A percentile compares a stretch with the other conserved stretches of the same genome.
Evolutionary conservation across 2,888 invertebrate species (phyloP).

Genomic region (Tineola bisselliella): DNA sequence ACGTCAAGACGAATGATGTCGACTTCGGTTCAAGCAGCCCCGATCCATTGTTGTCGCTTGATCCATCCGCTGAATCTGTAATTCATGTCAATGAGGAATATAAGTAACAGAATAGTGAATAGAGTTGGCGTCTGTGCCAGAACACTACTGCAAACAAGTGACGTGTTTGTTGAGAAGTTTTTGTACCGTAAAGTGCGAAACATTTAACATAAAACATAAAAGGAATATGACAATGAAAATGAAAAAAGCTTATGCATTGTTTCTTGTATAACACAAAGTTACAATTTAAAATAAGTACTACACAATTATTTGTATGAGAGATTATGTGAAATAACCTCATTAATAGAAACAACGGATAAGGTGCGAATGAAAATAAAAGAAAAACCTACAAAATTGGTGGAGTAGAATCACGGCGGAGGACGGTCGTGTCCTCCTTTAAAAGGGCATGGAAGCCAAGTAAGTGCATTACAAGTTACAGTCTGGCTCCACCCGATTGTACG

Average conservation of each 20-base stretch:
- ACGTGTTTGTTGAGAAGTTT: neutral
- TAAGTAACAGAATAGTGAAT: neutral
- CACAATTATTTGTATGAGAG: too few relatives aligned
- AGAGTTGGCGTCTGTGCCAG: neutral
- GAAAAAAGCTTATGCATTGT: neutral
- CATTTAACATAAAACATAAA: slow-evolving; percentile 14
- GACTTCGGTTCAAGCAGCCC: slow-evolving; percentile 17
- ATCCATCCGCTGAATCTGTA: slow-evolving; percentile 15
- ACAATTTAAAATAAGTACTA: too few relatives aligned
- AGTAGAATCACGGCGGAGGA: slow-evolving; percentile 58
- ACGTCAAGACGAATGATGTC: slow-evolving; percentile 18
- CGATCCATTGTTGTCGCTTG: slow-evolving; percentile 18
- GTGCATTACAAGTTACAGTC: slow-evolving; percentile 37
- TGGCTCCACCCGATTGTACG: slow-evolving; percentile 60
- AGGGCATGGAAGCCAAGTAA: slow-evolving; percentile 35
- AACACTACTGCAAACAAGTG: neutral
- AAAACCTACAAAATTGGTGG: slow-evolving; percentile 59
- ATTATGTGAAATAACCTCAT: too few relatives aligned
- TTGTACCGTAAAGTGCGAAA: neutral
- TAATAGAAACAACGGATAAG: neutral
- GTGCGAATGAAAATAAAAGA: slow-evolving; percentile 37
- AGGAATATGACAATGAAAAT: slow-evolving; percentile 8
- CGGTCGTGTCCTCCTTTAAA: slow-evolving; percentile 44
- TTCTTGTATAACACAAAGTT: neutral
- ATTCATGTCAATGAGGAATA: neutral